Percentiles rank a stretch among this genome's conserved stretches.
These are phyloP conservation scores for Acanthurus leucopareius DNA, from an alignment of 2,797 vertebrate species.

Conservation along the genomic window DNA sequence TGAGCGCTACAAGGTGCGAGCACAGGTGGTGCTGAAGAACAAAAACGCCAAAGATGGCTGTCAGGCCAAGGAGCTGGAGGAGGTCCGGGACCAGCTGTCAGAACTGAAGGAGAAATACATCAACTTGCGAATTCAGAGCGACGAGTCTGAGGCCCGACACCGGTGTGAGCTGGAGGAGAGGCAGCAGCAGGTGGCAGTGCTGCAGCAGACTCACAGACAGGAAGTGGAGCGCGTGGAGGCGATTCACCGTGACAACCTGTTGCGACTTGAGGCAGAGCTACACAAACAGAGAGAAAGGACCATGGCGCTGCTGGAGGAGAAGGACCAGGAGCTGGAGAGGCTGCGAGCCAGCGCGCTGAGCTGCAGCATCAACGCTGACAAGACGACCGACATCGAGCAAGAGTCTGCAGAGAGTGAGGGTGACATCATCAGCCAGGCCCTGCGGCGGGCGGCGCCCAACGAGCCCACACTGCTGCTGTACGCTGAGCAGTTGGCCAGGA, in stretches of 20 bases:
- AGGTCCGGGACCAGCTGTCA: slow-evolving; percentile 89
- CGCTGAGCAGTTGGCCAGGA: slow-evolving; percentile 93
- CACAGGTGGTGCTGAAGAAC: slow-evolving; percentile 93
- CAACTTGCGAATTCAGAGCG: slow-evolving; percentile 87
- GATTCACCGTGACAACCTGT: slow-evolving; percentile 86
- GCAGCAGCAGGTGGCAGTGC: slow-evolving; percentile 74
- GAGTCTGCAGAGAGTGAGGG: slow-evolving; percentile 61
- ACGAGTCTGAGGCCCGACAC: slow-evolving; percentile 84
- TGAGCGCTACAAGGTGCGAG: slow-evolving; percentile 93
- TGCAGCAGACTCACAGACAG: slow-evolving; percentile 89
- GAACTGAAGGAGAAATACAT: slow-evolving; percentile 95
- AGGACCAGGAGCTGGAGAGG: slow-evolving; percentile 92
- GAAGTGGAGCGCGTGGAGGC: slow-evolving; percentile 87
- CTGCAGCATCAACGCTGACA: slow-evolving; percentile 5
- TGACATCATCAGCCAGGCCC: slow-evolving; percentile 73
- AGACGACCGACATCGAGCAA: neutral
- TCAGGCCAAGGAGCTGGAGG: slow-evolving; percentile 91
- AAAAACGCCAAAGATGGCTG: slow-evolving; percentile 90
- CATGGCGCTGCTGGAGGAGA: slow-evolving; percentile 92
- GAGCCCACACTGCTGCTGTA: slow-evolving; percentile 93
- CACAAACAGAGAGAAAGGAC: slow-evolving; percentile 93
- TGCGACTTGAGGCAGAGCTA: slow-evolving; percentile 92
- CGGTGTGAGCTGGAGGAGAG: slow-evolving; percentile 80
- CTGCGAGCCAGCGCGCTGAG: slow-evolving; percentile 76
- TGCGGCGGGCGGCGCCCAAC: slow-evolving; percentile 67